Base-by-base conservation (phyloP, 2,888 invertebrate genomes). In the Coelinius sp. region DNA sequence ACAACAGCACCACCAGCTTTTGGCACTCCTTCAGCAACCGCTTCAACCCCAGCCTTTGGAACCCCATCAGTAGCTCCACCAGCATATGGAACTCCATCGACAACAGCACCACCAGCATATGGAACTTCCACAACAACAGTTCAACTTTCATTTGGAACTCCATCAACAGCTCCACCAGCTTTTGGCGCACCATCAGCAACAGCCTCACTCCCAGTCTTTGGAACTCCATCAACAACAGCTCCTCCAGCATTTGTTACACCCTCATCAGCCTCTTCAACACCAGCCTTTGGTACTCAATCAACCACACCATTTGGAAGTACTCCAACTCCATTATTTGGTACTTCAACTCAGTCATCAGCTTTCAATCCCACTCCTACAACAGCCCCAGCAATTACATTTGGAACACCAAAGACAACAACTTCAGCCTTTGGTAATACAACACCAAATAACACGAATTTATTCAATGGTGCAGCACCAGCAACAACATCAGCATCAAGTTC, bases 351-450 rank as follows among this genome's bases (percentile, higher is more conserved):
- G 27, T 70, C 74, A 22, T 44, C 72, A 6, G 25, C 73, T 56
- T 80, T 80, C 38, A 75, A 74, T 22, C 59, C 66, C 41, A 17
- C 73, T 8, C 25, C 41, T 0, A n/a, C 41, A 49, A 20, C 46
- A 71, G 52, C 44, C 0, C 66, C 72, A 20, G 12, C 70, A 2
- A 68, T 59, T 8, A 31, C 10, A 7, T 59, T 84, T 49, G 79
- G 78, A 7, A 12, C 76, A 1, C 76, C 79, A 0, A 81, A 76
- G 49, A 80, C 77, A 0, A 72, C 75, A 4, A 65, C 69, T n/a
- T 8, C 73, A 10, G 14, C 49, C 1, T 73, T 72, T n/a, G 72
- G 71, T 5, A 53, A 53, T 0, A 10, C 76, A 0, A 71, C 68
- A 7, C 31, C 75, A 7, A 72, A 70, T 3, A 41, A 71, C 1